phyloP scores from a whole-genome alignment of 2,113 vertebrate species.

The Spea bombifrons region DNA sequence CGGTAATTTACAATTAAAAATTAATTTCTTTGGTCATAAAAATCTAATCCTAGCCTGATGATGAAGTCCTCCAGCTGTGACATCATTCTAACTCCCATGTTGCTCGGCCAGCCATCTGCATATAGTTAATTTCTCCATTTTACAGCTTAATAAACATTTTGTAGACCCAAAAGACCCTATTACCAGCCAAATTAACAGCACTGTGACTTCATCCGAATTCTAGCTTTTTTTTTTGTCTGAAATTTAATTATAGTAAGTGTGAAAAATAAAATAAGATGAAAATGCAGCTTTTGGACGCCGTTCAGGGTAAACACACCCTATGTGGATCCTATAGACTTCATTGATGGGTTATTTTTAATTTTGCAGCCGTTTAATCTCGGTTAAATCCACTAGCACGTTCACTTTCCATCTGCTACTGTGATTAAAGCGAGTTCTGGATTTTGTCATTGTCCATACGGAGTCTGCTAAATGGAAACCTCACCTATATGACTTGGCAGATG shows the following conservation, averaged over 20 bases:
- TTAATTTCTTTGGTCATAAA: too few relatives aligned
- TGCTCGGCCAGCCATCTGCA: too few relatives aligned
- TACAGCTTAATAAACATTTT: too few relatives aligned
- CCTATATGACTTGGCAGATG: conserved; percentile 27
- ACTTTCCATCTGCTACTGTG: conserved; percentile 58
- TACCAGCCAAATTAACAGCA: too few relatives aligned
- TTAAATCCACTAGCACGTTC: conserved; percentile 39
- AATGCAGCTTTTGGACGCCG: conserved; percentile 5
- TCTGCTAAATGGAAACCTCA: conserved; percentile 50
- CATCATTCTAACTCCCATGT: too few relatives aligned
- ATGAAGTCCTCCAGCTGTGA: too few relatives aligned
- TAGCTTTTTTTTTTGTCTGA: neutral
- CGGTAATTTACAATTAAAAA: too few relatives aligned
- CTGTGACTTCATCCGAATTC: too few relatives aligned
- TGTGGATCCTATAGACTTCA: conserved; percentile 43
- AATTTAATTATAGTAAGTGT: neutral
- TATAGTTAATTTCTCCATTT: too few relatives aligned
- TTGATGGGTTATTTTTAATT: conserved; percentile 54
- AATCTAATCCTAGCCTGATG: too few relatives aligned
- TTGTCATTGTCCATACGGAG: conserved; percentile 15
- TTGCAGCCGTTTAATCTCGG: conserved; percentile 46
- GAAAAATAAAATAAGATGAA: conserved; percentile 1
- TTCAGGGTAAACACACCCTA: conserved; percentile 35
- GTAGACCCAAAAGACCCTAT: too few relatives aligned
- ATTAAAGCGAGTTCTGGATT: conserved; percentile 50